These are phyloP conservation scores for Monomorium pharaonis DNA, from an alignment of 1,140 invertebrate species.

Conservation along the genomic window DNA sequence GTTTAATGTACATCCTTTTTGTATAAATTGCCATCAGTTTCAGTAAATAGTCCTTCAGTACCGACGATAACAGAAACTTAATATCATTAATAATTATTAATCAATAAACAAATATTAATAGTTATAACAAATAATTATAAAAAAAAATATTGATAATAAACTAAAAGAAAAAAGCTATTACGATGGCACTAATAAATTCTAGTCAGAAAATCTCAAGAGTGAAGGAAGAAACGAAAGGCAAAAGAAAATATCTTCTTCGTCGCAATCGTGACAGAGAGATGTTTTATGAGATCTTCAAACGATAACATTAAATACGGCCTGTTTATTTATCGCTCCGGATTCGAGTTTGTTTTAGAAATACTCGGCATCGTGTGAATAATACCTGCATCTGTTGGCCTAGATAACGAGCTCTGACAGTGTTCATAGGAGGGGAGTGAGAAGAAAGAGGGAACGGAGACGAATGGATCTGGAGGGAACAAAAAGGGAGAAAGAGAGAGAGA, in stretches of 20 bases:
- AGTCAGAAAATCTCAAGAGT: not conserved
- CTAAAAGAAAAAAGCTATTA: not conserved
- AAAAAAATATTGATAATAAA: not conserved
- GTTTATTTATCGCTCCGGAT: conserved; percentile 65
- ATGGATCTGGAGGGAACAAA: conserved; percentile 33
- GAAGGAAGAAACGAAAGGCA: not conserved
- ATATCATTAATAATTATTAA: no score
- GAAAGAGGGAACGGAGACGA: conserved; percentile 36
- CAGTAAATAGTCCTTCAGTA: not conserved
- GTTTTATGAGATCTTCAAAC: conserved; percentile 66
- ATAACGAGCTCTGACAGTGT: conserved; percentile 67
- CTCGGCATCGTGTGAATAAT: conserved; percentile 71
- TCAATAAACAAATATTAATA: no score
- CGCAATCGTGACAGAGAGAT: conserved; percentile 31
- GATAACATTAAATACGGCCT: conserved; percentile 69
- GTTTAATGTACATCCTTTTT: not conserved
- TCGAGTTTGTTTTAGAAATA: conserved; percentile 71
- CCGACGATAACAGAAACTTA: not conserved
- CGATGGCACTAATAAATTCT: conserved; percentile 10
- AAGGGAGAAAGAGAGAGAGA: conserved; percentile 31
- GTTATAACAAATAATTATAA: conserved; percentile 6
- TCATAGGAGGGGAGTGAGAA: conserved; percentile 1
- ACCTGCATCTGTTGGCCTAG: conserved; percentile 73
- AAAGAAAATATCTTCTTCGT: conserved; percentile 52
- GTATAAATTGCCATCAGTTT: not conserved